Evolutionary conservation across 2,888 invertebrate species (phyloP).

Genomic region (Diachrysia chrysitis): DNA sequence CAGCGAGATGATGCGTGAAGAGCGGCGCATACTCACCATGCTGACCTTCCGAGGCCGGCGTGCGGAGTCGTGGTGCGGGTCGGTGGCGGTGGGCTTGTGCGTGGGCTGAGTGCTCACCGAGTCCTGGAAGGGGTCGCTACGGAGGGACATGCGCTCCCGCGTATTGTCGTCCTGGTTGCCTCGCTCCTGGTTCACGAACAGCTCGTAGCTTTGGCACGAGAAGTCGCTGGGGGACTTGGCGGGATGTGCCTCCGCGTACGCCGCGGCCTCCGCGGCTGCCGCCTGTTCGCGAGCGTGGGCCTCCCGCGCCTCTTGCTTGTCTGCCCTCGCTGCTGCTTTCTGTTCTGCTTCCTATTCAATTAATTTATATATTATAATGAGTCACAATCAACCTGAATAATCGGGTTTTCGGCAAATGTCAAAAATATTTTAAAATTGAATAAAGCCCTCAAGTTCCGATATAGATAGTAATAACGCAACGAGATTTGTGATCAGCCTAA

Average conservation of each 20-base stretch:
- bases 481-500: too few relatives aligned
- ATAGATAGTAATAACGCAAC: too few relatives aligned
- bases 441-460: too few relatives aligned
- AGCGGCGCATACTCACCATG: slow-evolving; percentile 93
- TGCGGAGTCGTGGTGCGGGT: slow-evolving; percentile 87
- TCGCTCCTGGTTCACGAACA: slow-evolving; percentile 96
- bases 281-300: slow-evolving; percentile 90
- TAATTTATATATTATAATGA: not conserved
- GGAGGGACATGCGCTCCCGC: slow-evolving; percentile 97
- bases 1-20: slow-evolving; percentile 73
- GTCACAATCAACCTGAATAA: too few relatives aligned
- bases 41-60: slow-evolving; percentile 95
- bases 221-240: slow-evolving; percentile 97
- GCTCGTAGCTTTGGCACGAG: slow-evolving; percentile 97
- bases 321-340: slow-evolving; percentile 92
- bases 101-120: slow-evolving; percentile 95
- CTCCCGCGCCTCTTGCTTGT: slow-evolving; percentile 90
- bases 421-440: too few relatives aligned
- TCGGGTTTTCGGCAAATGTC: too few relatives aligned
- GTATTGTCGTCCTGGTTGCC: slow-evolving; percentile 96
- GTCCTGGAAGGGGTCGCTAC: slow-evolving; percentile 95
- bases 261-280: slow-evolving; percentile 90
- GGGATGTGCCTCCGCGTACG: slow-evolving; percentile 90
- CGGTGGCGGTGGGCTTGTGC: slow-evolving; percentile 88
- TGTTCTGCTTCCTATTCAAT: slow-evolving; percentile 94